A percentile compares a stretch with the other conserved stretches of the same genome.
Evolutionary conservation across 2,797 vertebrate genomes (phyloP).

Genomic region (Euthynnus affinis): DNA sequence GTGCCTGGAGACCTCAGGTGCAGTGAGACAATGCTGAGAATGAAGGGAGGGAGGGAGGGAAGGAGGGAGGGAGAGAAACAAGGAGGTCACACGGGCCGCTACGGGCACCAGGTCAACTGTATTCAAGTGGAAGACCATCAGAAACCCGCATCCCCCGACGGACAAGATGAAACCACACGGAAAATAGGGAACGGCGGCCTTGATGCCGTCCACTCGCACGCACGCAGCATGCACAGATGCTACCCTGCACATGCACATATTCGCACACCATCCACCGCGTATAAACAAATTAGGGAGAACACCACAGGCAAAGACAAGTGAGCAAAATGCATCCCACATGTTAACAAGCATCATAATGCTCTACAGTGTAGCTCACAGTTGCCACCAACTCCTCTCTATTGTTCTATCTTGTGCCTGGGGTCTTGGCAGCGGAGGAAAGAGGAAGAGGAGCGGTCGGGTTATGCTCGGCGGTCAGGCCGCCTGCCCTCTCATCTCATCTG

Average conservation of each 20-base stretch:
- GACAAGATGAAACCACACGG: conserved; percentile 61
- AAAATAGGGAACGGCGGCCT: conserved; percentile 62
- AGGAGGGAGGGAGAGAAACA: conserved; percentile 11
- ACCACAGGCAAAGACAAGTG: conserved; percentile 51
- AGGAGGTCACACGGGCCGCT: conserved; percentile 56
- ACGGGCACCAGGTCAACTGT: conserved; percentile 61
- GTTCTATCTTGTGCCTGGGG: conserved; percentile 18
- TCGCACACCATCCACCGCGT: conserved; percentile 54
- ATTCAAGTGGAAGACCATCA: conserved; percentile 67
- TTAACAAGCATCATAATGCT: conserved; percentile 52
- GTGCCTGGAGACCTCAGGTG: conserved; percentile 68
- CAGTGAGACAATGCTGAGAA: conserved; percentile 31
- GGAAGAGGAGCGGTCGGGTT: conserved; percentile 22
- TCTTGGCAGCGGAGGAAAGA: conserved; percentile 34
- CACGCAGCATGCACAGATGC: conserved; percentile 72
- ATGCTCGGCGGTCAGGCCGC: conserved; percentile 30
- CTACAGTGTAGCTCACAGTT: conserved; percentile 1
- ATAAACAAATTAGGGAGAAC: conserved; percentile 53
- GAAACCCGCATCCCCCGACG: conserved; percentile 36
- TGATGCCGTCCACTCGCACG: conserved; percentile 52
- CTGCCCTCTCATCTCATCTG: conserved; percentile 58
- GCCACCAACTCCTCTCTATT: conserved; percentile 41
- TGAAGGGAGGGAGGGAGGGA: conserved; percentile 25
- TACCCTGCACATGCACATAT: conserved; percentile 42
- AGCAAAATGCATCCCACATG: conserved; percentile 65